A percentile compares a stretch with the other conserved stretches of the same genome.
These are phyloP conservation scores for Perca schrenkii DNA, from an alignment of 2,113 vertebrate genomes.

Conservation along the genomic window DNA sequence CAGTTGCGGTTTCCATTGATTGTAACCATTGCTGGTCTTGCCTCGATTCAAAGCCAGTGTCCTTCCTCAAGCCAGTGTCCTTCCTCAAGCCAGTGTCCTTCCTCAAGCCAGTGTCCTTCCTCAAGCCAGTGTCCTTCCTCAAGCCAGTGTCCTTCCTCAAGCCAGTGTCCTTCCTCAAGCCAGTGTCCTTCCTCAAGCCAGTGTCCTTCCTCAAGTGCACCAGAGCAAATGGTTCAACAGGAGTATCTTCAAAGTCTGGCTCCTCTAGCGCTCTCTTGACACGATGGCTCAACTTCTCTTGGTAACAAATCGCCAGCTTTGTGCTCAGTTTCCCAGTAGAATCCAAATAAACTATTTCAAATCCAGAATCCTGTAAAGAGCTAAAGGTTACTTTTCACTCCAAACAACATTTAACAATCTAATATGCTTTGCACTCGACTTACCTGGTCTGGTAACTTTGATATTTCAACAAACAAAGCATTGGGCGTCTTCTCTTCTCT, in stretches of 20 bases:
- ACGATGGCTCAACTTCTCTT: neutral
- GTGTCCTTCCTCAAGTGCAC: too few species aligned
- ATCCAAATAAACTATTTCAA: slow-evolving; percentile 22
- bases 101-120: too few species aligned
- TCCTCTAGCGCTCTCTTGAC: neutral
- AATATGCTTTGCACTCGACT: neutral
- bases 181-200: too few species aligned
- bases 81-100: too few species aligned
- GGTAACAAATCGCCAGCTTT: neutral
- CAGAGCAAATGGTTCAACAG: rapidly evolving
- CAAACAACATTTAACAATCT: neutral
- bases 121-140: too few species aligned
- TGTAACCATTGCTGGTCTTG: too few species aligned
- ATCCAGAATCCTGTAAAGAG: slow-evolving; percentile 20
- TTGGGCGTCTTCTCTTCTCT: neutral
- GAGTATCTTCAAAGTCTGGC: neutral
- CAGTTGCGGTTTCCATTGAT: too few species aligned
- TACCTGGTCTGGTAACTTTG: slow-evolving; percentile 11
- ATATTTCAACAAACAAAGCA: slow-evolving; percentile 12
- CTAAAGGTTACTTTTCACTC: neutral
- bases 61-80: too few species aligned
- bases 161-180: too few species aligned
- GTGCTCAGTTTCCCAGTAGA: neutral
- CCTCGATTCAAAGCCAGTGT: too few species aligned
- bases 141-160: too few species aligned